A percentile compares a stretch with the other conserved stretches of the same genome.
Evolutionary conservation across 2,888 invertebrate genomes (phyloP).

Genomic region (Harmothoe impar): DNA sequence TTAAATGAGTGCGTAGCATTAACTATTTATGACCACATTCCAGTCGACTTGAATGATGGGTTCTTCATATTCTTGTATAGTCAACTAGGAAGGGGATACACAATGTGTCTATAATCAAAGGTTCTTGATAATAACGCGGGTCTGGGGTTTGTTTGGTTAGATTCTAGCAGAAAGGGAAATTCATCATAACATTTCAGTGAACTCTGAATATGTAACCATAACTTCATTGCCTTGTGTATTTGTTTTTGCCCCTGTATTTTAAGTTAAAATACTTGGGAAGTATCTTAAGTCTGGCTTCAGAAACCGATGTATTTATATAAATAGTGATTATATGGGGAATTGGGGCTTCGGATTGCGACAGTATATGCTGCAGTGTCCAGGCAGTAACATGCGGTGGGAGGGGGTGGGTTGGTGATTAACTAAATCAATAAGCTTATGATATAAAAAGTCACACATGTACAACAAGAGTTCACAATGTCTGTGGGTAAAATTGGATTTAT

Average conservation of each 20-base stretch:
- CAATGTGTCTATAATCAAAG: neutral
- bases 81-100: neutral
- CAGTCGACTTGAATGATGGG: slow-evolving; percentile 48
- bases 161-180: neutral
- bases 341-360: neutral
- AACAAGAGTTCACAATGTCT: neutral
- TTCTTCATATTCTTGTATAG: slow-evolving; percentile 43
- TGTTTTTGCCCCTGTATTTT: neutral
- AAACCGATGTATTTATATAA: neutral
- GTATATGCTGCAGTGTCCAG: too few relatives aligned
- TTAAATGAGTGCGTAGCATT: slow-evolving; percentile 44
- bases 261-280: neutral
- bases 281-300: neutral
- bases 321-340: neutral
- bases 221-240: neutral
- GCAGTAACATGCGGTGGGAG: neutral
- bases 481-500: neutral
- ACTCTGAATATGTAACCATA: neutral
- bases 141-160: neutral
- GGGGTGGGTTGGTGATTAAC: neutral
- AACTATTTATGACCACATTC: slow-evolving; percentile 61
- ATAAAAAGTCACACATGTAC: neutral
- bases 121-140: neutral
- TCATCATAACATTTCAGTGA: neutral
- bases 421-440: neutral